Evolutionary conservation across 1,140 invertebrate genomes (phyloP).

Genomic region (Solenopsis fugax): DNA sequence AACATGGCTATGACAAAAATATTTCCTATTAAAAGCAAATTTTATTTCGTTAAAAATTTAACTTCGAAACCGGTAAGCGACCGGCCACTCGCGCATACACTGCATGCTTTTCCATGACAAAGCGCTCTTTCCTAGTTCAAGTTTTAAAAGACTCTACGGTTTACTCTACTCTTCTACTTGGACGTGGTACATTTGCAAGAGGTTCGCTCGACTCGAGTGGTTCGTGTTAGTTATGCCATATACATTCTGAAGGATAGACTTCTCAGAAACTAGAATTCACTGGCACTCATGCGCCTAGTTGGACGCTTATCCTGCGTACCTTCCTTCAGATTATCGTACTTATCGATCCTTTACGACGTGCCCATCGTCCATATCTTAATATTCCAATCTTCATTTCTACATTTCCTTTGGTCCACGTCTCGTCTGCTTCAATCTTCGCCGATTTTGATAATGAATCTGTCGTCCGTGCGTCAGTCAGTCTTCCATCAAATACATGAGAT

Average conservation of each 20-base stretch:
- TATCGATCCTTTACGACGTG: constrained; percentile 6
- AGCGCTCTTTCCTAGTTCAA: constrained; percentile 34
- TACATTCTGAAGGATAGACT: constrained; percentile 21
- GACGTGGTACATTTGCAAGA: constrained; percentile 56
- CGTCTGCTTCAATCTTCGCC: constrained; percentile 1
- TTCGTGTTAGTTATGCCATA: constrained; percentile 8
- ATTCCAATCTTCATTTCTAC: constrained; percentile 21
- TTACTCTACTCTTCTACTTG: constrained; percentile 48
- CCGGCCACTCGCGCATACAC: neutral
- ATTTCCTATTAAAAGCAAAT: constrained; percentile 6
- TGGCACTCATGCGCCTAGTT: neutral
- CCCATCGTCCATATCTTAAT: constrained; percentile 24
- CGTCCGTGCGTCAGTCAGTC: neutral
- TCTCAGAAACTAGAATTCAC: constrained; percentile 36
- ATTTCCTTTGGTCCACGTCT: constrained; percentile 23
- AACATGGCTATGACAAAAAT: neutral
- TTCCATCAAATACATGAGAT: neutral
- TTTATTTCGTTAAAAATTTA: constrained; percentile 39
- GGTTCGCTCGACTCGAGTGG: constrained; percentile 24
- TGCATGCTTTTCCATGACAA: constrained; percentile 51
- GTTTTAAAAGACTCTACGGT: constrained; percentile 55
- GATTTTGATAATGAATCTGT: constrained; percentile 29
- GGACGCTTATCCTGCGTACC: constrained; percentile 8
- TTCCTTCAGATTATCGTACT: constrained; percentile 31
- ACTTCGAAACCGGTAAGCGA: constrained; percentile 26